Evolutionary conservation across 2,797 vertebrate species (phyloP).

Genomic region (Mormyrops boulengeri): DNA sequence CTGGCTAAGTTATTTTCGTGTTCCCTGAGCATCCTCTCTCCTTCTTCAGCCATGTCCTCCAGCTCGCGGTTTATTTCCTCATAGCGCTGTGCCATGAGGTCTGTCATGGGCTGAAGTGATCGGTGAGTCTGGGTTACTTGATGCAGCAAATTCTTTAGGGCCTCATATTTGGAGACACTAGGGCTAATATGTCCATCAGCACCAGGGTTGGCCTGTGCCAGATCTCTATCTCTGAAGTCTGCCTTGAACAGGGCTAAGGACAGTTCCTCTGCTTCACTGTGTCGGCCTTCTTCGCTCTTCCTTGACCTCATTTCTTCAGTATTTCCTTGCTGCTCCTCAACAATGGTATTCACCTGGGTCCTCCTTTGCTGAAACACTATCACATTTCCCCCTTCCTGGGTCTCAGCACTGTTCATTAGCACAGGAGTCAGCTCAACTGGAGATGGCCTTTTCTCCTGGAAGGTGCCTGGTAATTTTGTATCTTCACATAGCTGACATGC

Average conservation of each 20-base stretch:
- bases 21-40: conserved; percentile 75
- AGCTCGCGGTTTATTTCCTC: conserved; percentile 80
- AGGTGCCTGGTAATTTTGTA: conserved; percentile 7
- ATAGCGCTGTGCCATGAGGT: conserved; percentile 65
- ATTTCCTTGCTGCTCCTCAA: conserved; percentile 36
- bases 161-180: conserved; percentile 80
- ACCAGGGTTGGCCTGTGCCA: conserved; percentile 76
- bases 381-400: conserved; percentile 30
- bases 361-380: conserved; percentile 24
- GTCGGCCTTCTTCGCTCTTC: conserved; percentile 44
- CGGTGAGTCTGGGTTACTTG: conserved; percentile 75
- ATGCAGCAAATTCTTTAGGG: conserved; percentile 65
- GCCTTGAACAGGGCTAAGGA: conserved; percentile 54
- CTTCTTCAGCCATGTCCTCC: conserved; percentile 78
- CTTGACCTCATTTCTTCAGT: conserved; percentile 40
- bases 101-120: conserved; percentile 73
- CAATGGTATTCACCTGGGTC: conserved; percentile 28
- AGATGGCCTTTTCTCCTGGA: conserved; percentile 7
- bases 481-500: not conserved
- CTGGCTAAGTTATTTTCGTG: conserved; percentile 45
- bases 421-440: conserved; percentile 1
- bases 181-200: conserved; percentile 74
- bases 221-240: conserved; percentile 66
- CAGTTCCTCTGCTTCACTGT: conserved; percentile 43
- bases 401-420: conserved; percentile 14